Percentiles rank a stretch among this genome's conserved stretches.
These are phyloP conservation scores for Stomorhina lunata DNA, from an alignment of 2,888 invertebrate species.

Conservation along the genomic window DNA sequence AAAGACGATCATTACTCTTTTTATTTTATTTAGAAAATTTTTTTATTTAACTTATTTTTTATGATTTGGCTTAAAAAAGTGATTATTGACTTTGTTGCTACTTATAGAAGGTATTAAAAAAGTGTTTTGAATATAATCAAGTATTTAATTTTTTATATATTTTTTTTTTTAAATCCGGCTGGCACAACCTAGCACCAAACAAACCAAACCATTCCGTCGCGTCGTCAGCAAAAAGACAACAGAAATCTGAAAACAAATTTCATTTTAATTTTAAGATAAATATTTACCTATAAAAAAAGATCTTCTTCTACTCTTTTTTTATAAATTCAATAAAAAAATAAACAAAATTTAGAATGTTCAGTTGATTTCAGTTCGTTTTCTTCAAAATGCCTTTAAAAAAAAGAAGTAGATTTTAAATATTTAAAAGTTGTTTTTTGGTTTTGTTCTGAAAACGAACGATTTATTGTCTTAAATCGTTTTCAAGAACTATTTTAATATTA, in stretches of 20 bases:
- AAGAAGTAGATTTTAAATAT: constrained; percentile 19
- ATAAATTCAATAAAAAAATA: constrained; percentile 16
- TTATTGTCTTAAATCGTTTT: constrained; percentile 33
- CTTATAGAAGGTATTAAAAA: constrained; percentile 7
- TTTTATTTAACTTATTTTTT: neutral
- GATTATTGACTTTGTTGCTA: constrained; percentile 4
- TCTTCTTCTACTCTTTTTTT: constrained; percentile 36
- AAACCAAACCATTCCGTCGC: constrained; percentile 19
- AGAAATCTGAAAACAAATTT: constrained; percentile 48
- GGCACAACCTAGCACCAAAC: constrained; percentile 74
- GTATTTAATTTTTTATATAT: too few species aligned
- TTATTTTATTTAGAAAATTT: too few species aligned
- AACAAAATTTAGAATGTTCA: constrained; percentile 21
- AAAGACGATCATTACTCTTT: too few species aligned
- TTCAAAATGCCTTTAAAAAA: constrained; percentile 1
- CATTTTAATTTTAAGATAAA: constrained; percentile 23
- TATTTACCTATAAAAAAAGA: constrained; percentile 34
- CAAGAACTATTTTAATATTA: constrained; percentile 40
- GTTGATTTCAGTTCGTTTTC: neutral
- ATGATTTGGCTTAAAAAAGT: neutral
- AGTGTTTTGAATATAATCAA: constrained; percentile 32
- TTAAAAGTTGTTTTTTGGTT: constrained; percentile 22
- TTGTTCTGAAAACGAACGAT: constrained; percentile 1
- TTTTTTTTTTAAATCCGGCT: constrained; percentile 72
- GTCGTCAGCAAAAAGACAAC: too few species aligned